phyloP scores from a whole-genome alignment of 2,888 invertebrate genomes.

The Mermis nigrescens region DNA sequence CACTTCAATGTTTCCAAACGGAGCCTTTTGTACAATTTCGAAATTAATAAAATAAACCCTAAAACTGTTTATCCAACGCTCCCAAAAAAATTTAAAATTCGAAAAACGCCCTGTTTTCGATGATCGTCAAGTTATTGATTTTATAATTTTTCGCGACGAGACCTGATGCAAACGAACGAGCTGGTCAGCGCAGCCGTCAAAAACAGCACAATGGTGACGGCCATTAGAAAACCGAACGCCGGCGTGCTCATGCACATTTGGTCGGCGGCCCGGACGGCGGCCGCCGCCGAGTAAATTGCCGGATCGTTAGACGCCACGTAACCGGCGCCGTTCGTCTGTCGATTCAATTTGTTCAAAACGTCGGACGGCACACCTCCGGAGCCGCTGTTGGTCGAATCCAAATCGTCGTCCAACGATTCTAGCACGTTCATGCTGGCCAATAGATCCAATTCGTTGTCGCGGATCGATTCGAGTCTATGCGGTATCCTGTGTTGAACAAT shows the following conservation, averaged over 20 bases:
- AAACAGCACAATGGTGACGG: conserved; percentile 12
- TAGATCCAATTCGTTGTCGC: conserved; percentile 13
- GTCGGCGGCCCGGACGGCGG: background rate
- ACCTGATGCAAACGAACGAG: conserved; percentile 10
- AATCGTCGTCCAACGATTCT: conserved; percentile 15
- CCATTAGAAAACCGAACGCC: conserved; percentile 13
- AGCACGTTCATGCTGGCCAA: conserved; percentile 15
- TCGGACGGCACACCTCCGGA: background rate
- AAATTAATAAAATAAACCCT: no score
- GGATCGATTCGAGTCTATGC: background rate
- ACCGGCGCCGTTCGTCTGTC: no score
- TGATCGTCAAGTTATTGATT: no score
- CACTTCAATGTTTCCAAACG: no score
- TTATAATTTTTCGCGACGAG: conserved; percentile 1
- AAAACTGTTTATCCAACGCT: no score
- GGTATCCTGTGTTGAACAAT: background rate
- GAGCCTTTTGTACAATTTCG: no score
- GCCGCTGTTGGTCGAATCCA: background rate
- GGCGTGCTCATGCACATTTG: conserved; percentile 12
- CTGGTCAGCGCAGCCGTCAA: conserved; percentile 9
- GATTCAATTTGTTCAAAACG: conserved; percentile 1
- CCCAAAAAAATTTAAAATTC: no score
- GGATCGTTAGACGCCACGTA: no score
- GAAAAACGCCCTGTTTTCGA: no score
- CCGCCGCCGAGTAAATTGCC: no score